phyloP scores from a whole-genome alignment of 2,888 invertebrate species.

The Clivina fossor region DNA sequence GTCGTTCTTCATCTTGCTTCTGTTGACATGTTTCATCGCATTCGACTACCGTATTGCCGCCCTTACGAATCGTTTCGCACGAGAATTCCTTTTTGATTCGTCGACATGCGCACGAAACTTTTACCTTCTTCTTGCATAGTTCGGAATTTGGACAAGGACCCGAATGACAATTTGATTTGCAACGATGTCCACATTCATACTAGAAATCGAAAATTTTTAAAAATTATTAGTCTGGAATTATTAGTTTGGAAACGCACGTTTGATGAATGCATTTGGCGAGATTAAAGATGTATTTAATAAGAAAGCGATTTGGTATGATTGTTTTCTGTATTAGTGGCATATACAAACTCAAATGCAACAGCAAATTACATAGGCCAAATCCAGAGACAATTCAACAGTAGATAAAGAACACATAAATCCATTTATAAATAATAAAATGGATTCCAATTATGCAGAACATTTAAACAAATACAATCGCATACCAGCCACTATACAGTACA shows the following conservation, averaged over 20 bases:
- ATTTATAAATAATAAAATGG: no score
- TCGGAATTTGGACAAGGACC: slow-evolving; percentile 68
- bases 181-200: slow-evolving; percentile 84
- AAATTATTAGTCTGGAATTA: slow-evolving; percentile 13
- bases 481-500: no score
- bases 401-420: no score
- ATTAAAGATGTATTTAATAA: no score
- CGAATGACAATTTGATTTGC: slow-evolving; percentile 71
- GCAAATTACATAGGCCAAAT: no score
- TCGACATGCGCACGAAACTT: slow-evolving; percentile 76
- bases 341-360: no score
- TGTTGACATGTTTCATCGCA: slow-evolving; percentile 68
- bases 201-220: slow-evolving; percentile 49
- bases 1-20: slow-evolving; percentile 59
- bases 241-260: slow-evolving; percentile 1
- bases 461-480: no score
- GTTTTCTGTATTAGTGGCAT: no score
- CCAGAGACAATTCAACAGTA: no score
- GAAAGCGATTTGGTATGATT: no score
- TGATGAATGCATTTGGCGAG: no score
- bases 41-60: slow-evolving; percentile 54
- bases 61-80: slow-evolving; percentile 63
- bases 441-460: no score
- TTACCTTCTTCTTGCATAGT: slow-evolving; percentile 77
- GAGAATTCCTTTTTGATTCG: slow-evolving; percentile 72